These are phyloP conservation scores for Muscicapa comitata DNA, from an alignment of 2,797 vertebrate species.

Conservation along the genomic window DNA sequence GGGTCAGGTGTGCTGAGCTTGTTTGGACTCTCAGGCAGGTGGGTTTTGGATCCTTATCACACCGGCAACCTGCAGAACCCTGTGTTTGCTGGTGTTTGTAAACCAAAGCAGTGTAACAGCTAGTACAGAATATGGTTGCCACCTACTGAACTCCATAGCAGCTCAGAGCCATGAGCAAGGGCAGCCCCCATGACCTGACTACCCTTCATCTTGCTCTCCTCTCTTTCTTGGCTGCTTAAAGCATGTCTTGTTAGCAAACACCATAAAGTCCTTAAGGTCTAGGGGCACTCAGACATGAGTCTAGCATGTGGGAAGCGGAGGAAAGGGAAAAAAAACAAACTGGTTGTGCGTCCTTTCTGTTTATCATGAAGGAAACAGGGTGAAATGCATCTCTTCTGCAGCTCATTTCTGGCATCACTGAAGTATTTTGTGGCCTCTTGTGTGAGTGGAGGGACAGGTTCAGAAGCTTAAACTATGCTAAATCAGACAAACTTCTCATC, in stretches of 20 bases:
- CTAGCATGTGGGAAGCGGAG: background rate
- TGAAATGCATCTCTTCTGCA: background rate
- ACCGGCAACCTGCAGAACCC: background rate
- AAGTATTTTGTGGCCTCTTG: background rate
- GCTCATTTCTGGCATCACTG: background rate
- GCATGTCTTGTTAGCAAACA: background rate
- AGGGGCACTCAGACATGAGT: background rate
- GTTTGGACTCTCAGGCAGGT: background rate
- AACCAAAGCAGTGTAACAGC: background rate
- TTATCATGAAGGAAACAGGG: background rate
- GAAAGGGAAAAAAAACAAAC: background rate
- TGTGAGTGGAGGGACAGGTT: background rate
- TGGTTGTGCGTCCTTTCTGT: background rate
- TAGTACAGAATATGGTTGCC: background rate
- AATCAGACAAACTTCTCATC: conserved; percentile 24
- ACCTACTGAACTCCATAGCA: background rate
- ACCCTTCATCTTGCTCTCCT: background rate
- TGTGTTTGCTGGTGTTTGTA: background rate
- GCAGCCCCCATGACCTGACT: background rate
- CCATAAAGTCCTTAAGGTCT: background rate
- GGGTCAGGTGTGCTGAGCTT: background rate
- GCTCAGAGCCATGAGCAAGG: background rate
- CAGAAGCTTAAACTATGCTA: conserved; percentile 22
- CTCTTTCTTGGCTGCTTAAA: background rate
- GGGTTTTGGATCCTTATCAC: background rate